Conservation (phyloP, 2,888 invertebrate genomes). For the Nysson spinosus region DNA sequence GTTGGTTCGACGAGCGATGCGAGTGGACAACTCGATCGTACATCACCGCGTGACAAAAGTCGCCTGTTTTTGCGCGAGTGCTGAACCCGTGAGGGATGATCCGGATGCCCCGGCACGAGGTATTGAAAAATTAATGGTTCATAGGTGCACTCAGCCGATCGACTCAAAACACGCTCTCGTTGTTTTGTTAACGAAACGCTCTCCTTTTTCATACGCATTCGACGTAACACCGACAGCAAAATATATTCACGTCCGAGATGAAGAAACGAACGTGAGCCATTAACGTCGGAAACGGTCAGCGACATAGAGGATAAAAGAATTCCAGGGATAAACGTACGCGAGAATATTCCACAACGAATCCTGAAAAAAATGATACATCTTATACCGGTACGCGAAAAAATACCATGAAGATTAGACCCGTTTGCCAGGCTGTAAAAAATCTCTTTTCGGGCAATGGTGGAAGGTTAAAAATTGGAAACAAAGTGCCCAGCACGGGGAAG, state of each 20-base stretch:
- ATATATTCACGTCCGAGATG: conserved; percentile 31
- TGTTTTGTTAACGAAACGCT: conserved; percentile 38
- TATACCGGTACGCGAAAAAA: neutral
- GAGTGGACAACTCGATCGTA: conserved; percentile 49
- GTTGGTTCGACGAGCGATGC: conserved; percentile 32
- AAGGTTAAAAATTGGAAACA: conserved; percentile 50
- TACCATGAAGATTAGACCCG: conserved; percentile 17
- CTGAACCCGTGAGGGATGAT: conserved; percentile 57
- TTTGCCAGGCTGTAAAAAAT: conserved; percentile 45
- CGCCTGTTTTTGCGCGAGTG: conserved; percentile 48
- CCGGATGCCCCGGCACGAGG: conserved; percentile 41
- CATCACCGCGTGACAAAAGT: conserved; percentile 64
- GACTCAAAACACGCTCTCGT: conserved; percentile 43
- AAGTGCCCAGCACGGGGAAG: conserved; percentile 41
- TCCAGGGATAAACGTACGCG: conserved; percentile 42
- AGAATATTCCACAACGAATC: conserved; percentile 28
- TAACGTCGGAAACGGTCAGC: conserved; percentile 1
- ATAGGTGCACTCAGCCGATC: conserved; percentile 56
- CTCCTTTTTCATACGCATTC: conserved; percentile 10
- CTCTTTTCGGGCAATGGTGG: conserved; percentile 34
- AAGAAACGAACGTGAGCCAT: conserved; percentile 31
- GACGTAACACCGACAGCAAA: conserved; percentile 3
- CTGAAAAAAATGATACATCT: conserved; percentile 1
- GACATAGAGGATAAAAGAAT: conserved; percentile 35
- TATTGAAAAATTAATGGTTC: conserved; percentile 66